These are phyloP conservation scores for Pelecanoides urinatrix DNA, from an alignment of 2,113 vertebrate genomes.

Conservation along the genomic window DNA sequence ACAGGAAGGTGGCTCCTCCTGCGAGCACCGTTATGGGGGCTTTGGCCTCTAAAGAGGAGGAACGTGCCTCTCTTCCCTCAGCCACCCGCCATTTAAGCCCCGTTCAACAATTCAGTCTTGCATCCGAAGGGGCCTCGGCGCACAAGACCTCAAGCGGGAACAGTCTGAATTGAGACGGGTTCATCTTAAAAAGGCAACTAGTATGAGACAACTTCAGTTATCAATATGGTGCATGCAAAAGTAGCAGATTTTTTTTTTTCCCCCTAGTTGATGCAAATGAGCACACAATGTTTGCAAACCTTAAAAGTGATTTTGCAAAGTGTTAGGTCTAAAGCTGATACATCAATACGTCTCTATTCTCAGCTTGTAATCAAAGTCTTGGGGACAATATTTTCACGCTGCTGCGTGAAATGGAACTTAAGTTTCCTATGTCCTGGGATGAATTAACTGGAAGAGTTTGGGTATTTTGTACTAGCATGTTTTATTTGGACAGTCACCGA, in stretches of 20 bases:
- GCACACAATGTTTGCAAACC: background rate
- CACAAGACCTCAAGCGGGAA: accelerated
- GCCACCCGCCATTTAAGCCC: background rate
- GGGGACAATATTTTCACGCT: too few species aligned
- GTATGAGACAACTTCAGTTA: accelerated
- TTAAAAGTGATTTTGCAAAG: too few species aligned
- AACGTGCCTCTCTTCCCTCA: background rate
- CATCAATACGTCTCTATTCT: too few species aligned
- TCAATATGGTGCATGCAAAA: accelerated
- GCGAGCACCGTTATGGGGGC: accelerated
- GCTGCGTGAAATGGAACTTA: background rate
- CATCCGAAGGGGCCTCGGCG: accelerated
- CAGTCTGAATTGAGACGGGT: background rate
- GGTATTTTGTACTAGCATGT: accelerated
- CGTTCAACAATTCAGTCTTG: accelerated
- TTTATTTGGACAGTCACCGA: accelerated
- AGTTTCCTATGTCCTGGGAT: accelerated
- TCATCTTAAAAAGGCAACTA: background rate
- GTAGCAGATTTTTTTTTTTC: background rate
- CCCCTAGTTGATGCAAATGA: background rate
- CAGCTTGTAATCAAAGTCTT: background rate
- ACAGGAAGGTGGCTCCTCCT: accelerated
- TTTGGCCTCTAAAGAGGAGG: accelerated
- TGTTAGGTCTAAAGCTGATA: too few species aligned
- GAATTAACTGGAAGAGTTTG: background rate